A percentile compares a stretch with the other conserved stretches of the same genome.
These are phyloP conservation scores for Drosophila willistoni DNA, from an alignment of 1,140 invertebrate species.

Conservation along the genomic window DNA sequence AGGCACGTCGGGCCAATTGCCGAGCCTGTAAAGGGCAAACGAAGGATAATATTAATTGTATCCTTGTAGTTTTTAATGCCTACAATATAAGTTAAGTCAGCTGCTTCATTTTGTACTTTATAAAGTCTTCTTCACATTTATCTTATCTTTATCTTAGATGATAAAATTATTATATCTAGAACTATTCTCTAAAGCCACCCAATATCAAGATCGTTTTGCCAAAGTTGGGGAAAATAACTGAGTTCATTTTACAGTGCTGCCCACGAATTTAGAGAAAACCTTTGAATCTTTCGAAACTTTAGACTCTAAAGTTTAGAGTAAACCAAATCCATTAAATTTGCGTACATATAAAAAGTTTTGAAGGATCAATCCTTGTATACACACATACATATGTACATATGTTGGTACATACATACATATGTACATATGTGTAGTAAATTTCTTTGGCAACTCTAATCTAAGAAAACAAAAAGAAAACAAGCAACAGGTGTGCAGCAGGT, in stretches of 20 bases:
- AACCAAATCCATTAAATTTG: too few species aligned
- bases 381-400: neutral
- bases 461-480: neutral
- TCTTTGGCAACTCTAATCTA: neutral
- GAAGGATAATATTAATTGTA: neutral
- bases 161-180: slow-evolving; percentile 14
- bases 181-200: slow-evolving; percentile 37
- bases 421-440: neutral
- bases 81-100: too few species aligned
- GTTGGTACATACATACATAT: neutral
- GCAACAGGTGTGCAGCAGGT: neutral
- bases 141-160: neutral
- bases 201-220: neutral
- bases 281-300: too few species aligned
- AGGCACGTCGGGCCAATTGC: slow-evolving; percentile 57
- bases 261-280: too few species aligned
- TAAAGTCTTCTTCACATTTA: neutral
- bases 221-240: too few species aligned
- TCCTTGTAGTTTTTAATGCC: too few species aligned
- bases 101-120: neutral
- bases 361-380: too few species aligned
- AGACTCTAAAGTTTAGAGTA: too few species aligned
- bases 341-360: neutral
- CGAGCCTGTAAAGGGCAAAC: slow-evolving; percentile 49
- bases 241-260: too few species aligned